Base-by-base conservation (phyloP, 2,113 vertebrate genomes). In the Pluvialis apricaria region DNA sequence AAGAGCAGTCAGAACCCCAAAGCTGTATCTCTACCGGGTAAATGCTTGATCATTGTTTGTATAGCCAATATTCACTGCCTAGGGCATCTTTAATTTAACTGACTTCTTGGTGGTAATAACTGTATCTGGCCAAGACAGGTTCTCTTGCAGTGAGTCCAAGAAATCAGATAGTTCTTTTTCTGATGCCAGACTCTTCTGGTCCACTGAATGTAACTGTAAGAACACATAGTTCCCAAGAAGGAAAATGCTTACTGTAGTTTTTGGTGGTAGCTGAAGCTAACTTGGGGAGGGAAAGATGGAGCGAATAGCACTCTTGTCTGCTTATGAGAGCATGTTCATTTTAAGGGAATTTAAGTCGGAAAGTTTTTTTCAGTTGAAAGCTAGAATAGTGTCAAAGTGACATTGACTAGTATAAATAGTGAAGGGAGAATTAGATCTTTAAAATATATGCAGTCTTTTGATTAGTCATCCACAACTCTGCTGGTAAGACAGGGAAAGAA, bases 231-330 rank as follows among this genome's bases (percentile, higher is more conserved):
- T 97, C 96, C 75, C 68, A 69, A 66, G 93, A 55, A 95, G 86
- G 89, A 96, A 96, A 97, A 92, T 96, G 96, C 95, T 97, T 95
- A 82, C 92, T 87, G 75, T 89, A 86, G 31, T 91, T 95, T 95
- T 89, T 85, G 94, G 92, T 97, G 94, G 91, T 91, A 97, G 96
- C 94, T 94, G 89, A 92, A 93, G 87, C 90, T 93, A 17, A 91
- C 91, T 91, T 89, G 70, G 20, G 55, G 51, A 92, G 90, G 82
- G 71, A 90, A 69, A 25, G 71, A 88, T 80, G 65, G 81, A 93
- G 84, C 49, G 2, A 85, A 76, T 24, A 83, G 84, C 68, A 42
- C 71, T 89, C 64, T 52, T 71, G 64, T 85, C 84, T 77, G 86
- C 73, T 89, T 76, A 6, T 58, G 62, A 72, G 94, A 84, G 61